Conservation (phyloP, 92 coral and sea anemone genomes). For the Bergia puertoricense region DNA sequence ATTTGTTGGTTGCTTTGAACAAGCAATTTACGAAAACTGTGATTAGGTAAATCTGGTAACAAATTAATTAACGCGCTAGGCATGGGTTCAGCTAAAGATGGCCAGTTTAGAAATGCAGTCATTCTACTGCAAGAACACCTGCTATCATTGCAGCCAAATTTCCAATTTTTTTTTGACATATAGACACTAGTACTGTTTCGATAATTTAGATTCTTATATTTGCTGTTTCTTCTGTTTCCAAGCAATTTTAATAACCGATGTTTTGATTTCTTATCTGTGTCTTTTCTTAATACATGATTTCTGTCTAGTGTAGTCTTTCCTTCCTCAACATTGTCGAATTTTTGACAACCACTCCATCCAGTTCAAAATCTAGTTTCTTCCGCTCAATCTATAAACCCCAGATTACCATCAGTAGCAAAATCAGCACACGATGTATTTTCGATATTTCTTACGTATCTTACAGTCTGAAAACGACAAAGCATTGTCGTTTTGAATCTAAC, state of each 20-base stretch:
- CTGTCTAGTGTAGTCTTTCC: neutral
- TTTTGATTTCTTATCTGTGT: conserved; percentile 4
- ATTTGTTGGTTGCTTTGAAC: conserved; percentile 5
- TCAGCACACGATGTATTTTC: neutral
- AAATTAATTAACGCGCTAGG: neutral
- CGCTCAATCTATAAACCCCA: neutral
- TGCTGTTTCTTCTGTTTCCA: neutral
- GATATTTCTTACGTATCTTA: neutral
- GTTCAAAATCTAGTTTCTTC: neutral
- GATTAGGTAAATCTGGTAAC: conserved; percentile 1
- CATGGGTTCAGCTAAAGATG: neutral
- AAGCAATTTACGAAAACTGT: conserved; percentile 15
- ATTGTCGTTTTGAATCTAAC: neutral
- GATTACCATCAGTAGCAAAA: neutral
- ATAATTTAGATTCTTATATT: neutral
- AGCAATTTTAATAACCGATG: neutral
- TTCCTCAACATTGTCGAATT: neutral
- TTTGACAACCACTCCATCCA: neutral
- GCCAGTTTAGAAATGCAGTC: neutral
- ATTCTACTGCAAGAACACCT: neutral
- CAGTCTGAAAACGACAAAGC: neutral
- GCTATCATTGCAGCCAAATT: neutral
- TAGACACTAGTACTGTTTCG: neutral
- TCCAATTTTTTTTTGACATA: neutral
- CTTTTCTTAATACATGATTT: neutral